Percentiles rank a stretch among this genome's conserved stretches.
phyloP scores from a whole-genome alignment of 2,888 invertebrate genomes.

The Tetragonisca angustula region DNA sequence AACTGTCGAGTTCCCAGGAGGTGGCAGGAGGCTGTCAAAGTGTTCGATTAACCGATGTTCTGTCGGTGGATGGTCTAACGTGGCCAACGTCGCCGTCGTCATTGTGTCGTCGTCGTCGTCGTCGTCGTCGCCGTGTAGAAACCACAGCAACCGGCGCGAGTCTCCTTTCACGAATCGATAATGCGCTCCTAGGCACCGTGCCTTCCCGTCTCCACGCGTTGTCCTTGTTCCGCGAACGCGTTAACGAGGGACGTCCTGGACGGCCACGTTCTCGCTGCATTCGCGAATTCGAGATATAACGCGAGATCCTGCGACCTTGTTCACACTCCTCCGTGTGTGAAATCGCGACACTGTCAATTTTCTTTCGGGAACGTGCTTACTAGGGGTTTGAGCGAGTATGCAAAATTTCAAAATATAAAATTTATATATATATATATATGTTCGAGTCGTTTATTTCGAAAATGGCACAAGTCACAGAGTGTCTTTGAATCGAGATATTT shows the following conservation, averaged over 20 bases:
- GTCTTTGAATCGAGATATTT: too few relatives aligned
- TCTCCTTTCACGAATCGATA: constrained; percentile 66
- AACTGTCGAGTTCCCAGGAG: constrained; percentile 25
- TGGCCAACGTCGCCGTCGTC: constrained; percentile 23
- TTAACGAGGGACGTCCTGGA: constrained; percentile 11
- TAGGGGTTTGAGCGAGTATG: not conserved
- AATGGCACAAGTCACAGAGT: too few relatives aligned
- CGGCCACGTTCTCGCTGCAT: not conserved
- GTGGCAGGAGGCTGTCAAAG: constrained; percentile 22
- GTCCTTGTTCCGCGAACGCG: constrained; percentile 17
- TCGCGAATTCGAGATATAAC: constrained; percentile 20
- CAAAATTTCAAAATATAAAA: too few relatives aligned
- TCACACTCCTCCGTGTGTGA: constrained; percentile 9
- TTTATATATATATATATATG: too few relatives aligned
- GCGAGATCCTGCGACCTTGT: constrained; percentile 31
- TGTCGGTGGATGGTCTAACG: constrained; percentile 34
- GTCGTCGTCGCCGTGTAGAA: constrained; percentile 41
- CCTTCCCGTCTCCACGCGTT: constrained; percentile 23
- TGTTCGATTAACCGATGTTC: constrained; percentile 34
- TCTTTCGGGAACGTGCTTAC: not conserved
- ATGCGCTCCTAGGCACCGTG: constrained; percentile 41
- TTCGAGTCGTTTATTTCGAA: too few relatives aligned
- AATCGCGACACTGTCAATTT: not conserved
- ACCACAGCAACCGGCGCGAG: constrained; percentile 54
- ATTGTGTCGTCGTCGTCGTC: constrained; percentile 41